Evolutionary conservation across 1,140 invertebrate genomes (phyloP).

Genomic region (Aphelenchoides avenae): DNA sequence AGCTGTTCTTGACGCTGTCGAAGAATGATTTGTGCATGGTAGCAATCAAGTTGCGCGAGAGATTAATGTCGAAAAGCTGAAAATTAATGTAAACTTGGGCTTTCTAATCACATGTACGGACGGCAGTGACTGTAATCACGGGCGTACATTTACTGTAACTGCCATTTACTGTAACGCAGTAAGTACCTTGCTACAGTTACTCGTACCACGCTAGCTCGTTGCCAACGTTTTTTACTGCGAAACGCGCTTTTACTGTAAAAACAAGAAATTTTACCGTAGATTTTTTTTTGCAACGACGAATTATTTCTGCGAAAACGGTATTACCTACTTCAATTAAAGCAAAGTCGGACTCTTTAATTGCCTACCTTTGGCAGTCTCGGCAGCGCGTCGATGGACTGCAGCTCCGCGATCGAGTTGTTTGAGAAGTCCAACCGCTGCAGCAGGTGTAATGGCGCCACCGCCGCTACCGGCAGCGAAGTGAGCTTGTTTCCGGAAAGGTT

Average conservation of each 20-base stretch:
- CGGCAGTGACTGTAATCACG: too few species aligned
- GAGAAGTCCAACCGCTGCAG: constrained; percentile 47
- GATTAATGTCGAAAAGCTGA: constrained; percentile 54
- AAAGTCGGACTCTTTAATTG: not conserved
- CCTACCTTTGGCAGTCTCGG: constrained; percentile 50
- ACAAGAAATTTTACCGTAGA: too few species aligned
- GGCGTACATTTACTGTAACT: too few species aligned
- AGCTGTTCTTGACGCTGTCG: constrained; percentile 52
- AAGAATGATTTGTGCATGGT: constrained; percentile 53
- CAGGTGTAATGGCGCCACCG: constrained; percentile 36
- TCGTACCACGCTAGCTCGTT: too few species aligned
- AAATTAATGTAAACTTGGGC: constrained; percentile 36
- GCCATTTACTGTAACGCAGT: too few species aligned
- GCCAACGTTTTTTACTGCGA: too few species aligned
- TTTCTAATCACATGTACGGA: too few species aligned
- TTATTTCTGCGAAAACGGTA: too few species aligned
- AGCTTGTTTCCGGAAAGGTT: constrained; percentile 43
- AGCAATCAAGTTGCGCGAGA: constrained; percentile 53
- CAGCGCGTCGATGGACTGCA: constrained; percentile 43
- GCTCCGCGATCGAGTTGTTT: constrained; percentile 52
- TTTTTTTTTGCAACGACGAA: too few species aligned
- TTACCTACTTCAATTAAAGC: too few species aligned
- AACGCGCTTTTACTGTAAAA: too few species aligned
- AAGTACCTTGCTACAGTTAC: too few species aligned
- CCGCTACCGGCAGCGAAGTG: constrained; percentile 28